Conservation (phyloP, 2,113 vertebrate species). For the Recurvirostra avosetta region DNA sequence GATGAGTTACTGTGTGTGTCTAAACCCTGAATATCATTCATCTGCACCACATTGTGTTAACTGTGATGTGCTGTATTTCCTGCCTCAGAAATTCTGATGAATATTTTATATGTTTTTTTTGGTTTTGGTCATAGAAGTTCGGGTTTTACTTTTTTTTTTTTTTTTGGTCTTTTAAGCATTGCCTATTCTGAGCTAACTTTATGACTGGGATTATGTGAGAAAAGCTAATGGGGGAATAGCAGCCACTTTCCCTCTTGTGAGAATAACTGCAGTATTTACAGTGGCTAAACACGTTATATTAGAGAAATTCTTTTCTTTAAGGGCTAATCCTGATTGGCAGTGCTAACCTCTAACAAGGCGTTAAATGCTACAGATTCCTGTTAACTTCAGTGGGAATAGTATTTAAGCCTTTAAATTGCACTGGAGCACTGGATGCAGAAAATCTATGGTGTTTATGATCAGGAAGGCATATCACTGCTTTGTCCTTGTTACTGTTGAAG, state of each 20-base stretch:
- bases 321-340: slow-evolving; percentile 8
- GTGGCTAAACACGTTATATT: not conserved
- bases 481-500: not conserved
- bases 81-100: slow-evolving; percentile 47
- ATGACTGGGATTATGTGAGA: not conserved
- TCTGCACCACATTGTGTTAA: not conserved
- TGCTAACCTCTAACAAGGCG: not conserved
- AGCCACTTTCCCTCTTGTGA: slow-evolving; percentile 12
- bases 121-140: slow-evolving; percentile 24
- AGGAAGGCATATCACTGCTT: not conserved
- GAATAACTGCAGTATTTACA: not conserved
- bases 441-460: not conserved
- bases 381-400: not conserved
- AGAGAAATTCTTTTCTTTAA: not conserved
- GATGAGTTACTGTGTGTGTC: not conserved
- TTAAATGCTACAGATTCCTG: slow-evolving; percentile 6
- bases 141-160: not conserved
- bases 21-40: slow-evolving; percentile 10
- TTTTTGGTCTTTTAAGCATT: not conserved
- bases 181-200: slow-evolving; percentile 27
- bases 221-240: slow-evolving; percentile 2
- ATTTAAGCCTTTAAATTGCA: slow-evolving; percentile 16
- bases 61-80: slow-evolving; percentile 6
- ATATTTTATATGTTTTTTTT: slow-evolving; percentile 12
- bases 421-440: not conserved